phyloP scores from a whole-genome alignment of 2,888 invertebrate species.

The Rhingia rostrata region DNA sequence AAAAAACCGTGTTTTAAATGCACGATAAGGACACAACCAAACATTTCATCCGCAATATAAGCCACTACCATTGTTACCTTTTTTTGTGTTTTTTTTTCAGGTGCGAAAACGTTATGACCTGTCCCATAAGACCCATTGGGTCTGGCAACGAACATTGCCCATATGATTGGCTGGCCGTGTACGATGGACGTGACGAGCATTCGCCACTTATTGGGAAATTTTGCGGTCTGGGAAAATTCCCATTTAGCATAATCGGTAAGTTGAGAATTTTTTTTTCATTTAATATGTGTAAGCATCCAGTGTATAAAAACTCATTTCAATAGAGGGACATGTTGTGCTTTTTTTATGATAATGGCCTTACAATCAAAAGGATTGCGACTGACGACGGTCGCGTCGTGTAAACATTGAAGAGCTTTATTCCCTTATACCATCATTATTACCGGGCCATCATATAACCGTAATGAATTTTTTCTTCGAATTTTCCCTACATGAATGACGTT shows the following conservation, averaged over 20 bases:
- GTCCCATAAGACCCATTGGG: slow-evolving; percentile 95
- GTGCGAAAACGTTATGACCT: slow-evolving; percentile 97
- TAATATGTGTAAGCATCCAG: too few relatives aligned
- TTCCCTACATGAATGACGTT: background rate
- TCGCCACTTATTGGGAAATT: slow-evolving; percentile 95
- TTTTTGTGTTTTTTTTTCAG: slow-evolving; percentile 79
- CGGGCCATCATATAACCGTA: background rate
- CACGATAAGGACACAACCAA: background rate
- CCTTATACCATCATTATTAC: background rate
- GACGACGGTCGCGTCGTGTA: background rate
- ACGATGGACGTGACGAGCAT: slow-evolving; percentile 94
- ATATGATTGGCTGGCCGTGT: slow-evolving; percentile 94
- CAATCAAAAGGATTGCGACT: background rate
- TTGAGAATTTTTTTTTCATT: slow-evolving; percentile 27
- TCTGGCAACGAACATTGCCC: slow-evolving; percentile 94
- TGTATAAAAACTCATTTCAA: too few relatives aligned
- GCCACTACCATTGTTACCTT: background rate
- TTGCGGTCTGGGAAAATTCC: slow-evolving; percentile 96
- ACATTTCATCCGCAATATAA: background rate
- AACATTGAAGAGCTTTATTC: background rate
- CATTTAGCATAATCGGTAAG: slow-evolving; percentile 93
- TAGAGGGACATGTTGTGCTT: too few relatives aligned
- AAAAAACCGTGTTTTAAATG: background rate
- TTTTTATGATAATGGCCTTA: too few relatives aligned
- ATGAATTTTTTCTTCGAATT: slow-evolving; percentile 1